Evolutionary conservation across 2,113 vertebrate genomes (phyloP).

Genomic region (Dendropsophus ebraccatus): DNA sequence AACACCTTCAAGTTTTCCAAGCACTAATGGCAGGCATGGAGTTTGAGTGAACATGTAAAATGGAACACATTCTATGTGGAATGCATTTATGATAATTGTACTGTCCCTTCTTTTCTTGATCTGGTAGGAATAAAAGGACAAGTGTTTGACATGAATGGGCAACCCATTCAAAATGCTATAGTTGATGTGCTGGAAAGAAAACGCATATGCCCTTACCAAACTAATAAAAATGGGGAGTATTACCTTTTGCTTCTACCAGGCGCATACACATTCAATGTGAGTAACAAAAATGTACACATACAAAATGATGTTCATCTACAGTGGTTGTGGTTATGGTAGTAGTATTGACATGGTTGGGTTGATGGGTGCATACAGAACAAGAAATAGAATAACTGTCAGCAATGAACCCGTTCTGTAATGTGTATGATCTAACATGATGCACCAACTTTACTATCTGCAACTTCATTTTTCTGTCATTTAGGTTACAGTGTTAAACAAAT

Average conservation of each 20-base stretch:
- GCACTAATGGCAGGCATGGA: neutral
- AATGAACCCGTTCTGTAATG: neutral
- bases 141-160: slow-evolving; percentile 76
- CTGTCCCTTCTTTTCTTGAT: neutral
- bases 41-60: neutral
- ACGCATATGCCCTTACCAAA: slow-evolving; percentile 85
- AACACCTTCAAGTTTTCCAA: neutral
- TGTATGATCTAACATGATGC: neutral
- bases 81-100: neutral
- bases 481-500: slow-evolving; percentile 71
- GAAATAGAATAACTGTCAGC: too few relatives aligned
- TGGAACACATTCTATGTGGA: neutral
- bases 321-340: neutral
- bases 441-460: neutral
- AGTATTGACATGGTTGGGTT: neutral
- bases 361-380: neutral
- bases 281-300: slow-evolving; percentile 51
- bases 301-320: neutral
- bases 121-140: slow-evolving; percentile 89
- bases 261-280: slow-evolving; percentile 86
- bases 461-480: slow-evolving; percentile 64
- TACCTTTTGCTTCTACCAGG: slow-evolving; percentile 91
- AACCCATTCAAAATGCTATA: slow-evolving; percentile 77
- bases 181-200: slow-evolving; percentile 83
- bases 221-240: slow-evolving; percentile 86